These are phyloP conservation scores for Homarus gammarus DNA, from an alignment of 2,888 invertebrate genomes.

Conservation along the genomic window DNA sequence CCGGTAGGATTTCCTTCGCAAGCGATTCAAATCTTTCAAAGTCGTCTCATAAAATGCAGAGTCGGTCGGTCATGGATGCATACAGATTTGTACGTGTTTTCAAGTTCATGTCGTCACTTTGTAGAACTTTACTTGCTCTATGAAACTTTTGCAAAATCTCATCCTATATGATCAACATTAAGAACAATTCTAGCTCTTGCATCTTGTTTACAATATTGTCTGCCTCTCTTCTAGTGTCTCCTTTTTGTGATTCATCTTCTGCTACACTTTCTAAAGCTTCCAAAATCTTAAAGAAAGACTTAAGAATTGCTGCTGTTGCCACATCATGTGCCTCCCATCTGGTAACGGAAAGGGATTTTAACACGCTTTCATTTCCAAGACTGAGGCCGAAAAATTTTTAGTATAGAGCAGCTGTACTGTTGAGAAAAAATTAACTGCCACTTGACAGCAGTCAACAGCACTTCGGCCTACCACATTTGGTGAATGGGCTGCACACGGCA, in stretches of 20 bases:
- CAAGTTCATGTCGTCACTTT: slow-evolving; percentile 56
- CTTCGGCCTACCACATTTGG: slow-evolving; percentile 32
- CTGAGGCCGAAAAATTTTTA: slow-evolving; percentile 1
- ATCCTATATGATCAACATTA: slow-evolving; percentile 51
- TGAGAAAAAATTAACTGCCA: background rate
- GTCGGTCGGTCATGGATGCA: slow-evolving; percentile 21
- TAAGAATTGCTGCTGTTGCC: slow-evolving; percentile 18
- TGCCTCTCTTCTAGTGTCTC: slow-evolving; percentile 26
- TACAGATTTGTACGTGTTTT: slow-evolving; percentile 48
- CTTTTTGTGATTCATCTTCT: slow-evolving; percentile 44
- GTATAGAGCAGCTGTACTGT: slow-evolving; percentile 22
- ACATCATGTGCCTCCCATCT: slow-evolving; percentile 58
- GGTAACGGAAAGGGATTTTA: slow-evolving; percentile 39
- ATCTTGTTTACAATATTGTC: slow-evolving; percentile 49
- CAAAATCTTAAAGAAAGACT: slow-evolving; percentile 34
- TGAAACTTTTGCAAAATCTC: slow-evolving; percentile 52
- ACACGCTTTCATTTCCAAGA: slow-evolving; percentile 24
- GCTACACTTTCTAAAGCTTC: slow-evolving; percentile 30
- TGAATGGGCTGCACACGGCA: too few relatives aligned
- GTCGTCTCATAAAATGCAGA: slow-evolving; percentile 29
- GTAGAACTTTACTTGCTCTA: slow-evolving; percentile 40
- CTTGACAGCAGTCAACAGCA: slow-evolving; percentile 27
- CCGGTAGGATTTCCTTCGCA: slow-evolving; percentile 10
- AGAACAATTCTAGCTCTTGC: too few relatives aligned
- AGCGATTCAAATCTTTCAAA: slow-evolving; percentile 37